Evolutionary conservation across 2,113 vertebrate genomes (phyloP), one percentile per base, ranked within the genome.

Genomic region (Hydropotes inermis): DNA sequence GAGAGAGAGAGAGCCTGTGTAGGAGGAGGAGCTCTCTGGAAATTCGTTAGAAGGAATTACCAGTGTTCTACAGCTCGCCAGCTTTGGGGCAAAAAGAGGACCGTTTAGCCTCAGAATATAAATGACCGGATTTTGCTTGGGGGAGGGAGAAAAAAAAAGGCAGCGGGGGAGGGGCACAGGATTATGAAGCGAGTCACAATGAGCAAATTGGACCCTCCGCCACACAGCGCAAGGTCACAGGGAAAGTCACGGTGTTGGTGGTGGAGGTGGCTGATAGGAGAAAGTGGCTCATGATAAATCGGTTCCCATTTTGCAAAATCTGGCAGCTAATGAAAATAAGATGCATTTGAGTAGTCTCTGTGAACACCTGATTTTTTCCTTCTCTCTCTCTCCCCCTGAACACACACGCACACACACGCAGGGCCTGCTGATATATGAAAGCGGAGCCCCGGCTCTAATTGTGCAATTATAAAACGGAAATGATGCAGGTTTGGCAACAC

Each of bases 391-490:
- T 85, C 82, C 84, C 92, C 60, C 95, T 95, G n/a, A 14, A 27
- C 52, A 55, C n/a, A 88, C 61, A 74, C 23, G 43, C 97, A 88
- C 79, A 84, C 98, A 98, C 98, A 98, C 97, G 97, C 98, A 98
- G 98, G 99, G 98, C 98, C 99, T 99, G 99, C 99, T 99, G 99
- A 99, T 99, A 98, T 99, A 99, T 99, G 99, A 99, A 99, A 99
- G 99, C 99, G 99, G 98, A 99, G 99, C 99, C 98, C 98, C 99
- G 99, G 99, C 99, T 99, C 99, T 99, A 99, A 99, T 99, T 99
- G 99, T 98, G 99, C 99, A 99, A 99, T 99, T 99, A 99, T 99
- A 99, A 99, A 99, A 99, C 99, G 99, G 99, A 99, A 99, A 99
- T 99, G 98, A 99, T 99, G 98, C 98, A 99, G 99, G 99, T 99